Conservation (phyloP, 2,888 invertebrate species). For the Heliconius erato region DNA sequence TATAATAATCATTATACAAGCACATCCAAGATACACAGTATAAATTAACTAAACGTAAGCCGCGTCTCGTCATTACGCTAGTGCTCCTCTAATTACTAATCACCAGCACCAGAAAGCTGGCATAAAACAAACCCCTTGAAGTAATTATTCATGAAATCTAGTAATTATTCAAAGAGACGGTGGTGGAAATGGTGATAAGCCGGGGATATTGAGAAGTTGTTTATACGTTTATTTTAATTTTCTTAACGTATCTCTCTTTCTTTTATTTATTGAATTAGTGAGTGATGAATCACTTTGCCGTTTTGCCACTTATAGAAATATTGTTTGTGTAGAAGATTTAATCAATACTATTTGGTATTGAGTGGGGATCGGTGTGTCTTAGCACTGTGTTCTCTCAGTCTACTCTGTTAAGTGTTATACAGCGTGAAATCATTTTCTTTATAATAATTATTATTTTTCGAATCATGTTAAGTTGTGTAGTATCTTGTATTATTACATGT, state of each 20-base stretch:
- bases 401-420: no score
- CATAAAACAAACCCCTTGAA: constrained; percentile 61
- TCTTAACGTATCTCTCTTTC: neutral
- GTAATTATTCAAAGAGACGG: constrained; percentile 66
- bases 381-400: no score
- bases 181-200: constrained; percentile 63
- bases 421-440: no score
- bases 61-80: constrained; percentile 4
- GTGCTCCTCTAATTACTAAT: constrained; percentile 53
- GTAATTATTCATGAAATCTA: constrained; percentile 70
- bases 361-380: no score
- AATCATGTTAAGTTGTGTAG: no score
- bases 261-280: neutral
- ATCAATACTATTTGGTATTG: no score
- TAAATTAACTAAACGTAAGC: constrained; percentile 1
- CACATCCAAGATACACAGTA: neutral
- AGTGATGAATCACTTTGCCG: neutral
- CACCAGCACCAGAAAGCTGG: constrained; percentile 47
- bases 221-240: constrained; percentile 35
- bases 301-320: neutral
- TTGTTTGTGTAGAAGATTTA: no score
- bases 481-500: no score
- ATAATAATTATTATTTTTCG: no score
- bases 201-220: constrained; percentile 48
- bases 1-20: neutral